phyloP scores from a whole-genome alignment of 2,888 invertebrate genomes.

The Gandaritis pyraliata region DNA sequence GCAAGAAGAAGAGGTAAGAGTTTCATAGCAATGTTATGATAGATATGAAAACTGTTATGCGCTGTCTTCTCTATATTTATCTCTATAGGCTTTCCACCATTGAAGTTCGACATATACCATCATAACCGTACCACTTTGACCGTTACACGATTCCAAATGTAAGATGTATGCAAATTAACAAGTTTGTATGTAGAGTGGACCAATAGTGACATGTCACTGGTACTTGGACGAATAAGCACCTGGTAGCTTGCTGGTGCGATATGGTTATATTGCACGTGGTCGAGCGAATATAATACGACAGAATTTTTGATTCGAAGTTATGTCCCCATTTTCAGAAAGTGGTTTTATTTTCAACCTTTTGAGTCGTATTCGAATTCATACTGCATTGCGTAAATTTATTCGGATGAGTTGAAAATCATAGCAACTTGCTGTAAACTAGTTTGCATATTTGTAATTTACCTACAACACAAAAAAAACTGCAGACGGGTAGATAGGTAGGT shows the following conservation, averaged over 20 bases:
- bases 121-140: constrained; percentile 46
- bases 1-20: no score
- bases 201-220: constrained; percentile 45
- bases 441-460: no score
- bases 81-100: background rate
- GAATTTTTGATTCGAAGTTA: constrained; percentile 1
- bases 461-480: no score
- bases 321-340: background rate
- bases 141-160: constrained; percentile 69
- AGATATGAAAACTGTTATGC: no score
- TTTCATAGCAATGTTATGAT: no score
- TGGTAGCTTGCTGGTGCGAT: constrained; percentile 34
- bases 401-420: background rate
- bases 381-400: background rate
- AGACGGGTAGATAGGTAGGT: no score
- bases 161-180: constrained; percentile 71
- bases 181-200: constrained; percentile 63
- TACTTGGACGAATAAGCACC: constrained; percentile 42
- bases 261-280: constrained; percentile 42
- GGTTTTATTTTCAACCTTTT: background rate
- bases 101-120: background rate
- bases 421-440: no score
- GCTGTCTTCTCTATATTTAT: no score
- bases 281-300: background rate
- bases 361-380: background rate